Evolutionary conservation across 2,888 invertebrate species (phyloP).

Genomic region (Diaperis boleti): DNA sequence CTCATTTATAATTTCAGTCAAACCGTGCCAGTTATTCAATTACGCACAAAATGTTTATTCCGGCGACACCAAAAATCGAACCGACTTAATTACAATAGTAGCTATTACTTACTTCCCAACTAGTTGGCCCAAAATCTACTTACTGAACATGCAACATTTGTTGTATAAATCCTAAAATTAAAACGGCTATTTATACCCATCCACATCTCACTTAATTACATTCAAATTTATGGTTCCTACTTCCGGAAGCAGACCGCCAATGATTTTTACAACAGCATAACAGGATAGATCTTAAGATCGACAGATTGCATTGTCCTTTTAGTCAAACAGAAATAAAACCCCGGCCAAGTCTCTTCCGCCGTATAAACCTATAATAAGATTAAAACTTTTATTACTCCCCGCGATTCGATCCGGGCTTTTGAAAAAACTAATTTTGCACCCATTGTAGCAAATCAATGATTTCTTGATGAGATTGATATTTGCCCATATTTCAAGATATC

Average conservation of each 20-base stretch:
- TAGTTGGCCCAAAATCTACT: not conserved
- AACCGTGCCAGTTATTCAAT: too few relatives aligned
- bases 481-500: not conserved
- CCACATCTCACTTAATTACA: constrained; percentile 9
- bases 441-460: not conserved
- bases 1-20: constrained; percentile 3
- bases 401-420: not conserved
- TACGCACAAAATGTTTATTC: too few relatives aligned
- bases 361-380: constrained; percentile 1
- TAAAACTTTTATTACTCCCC: constrained; percentile 2
- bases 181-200: constrained; percentile 9
- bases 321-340: not conserved
- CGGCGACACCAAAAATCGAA: too few relatives aligned
- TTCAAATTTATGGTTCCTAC: constrained; percentile 14
- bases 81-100: not conserved
- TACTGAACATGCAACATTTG: constrained; percentile 4
- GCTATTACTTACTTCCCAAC: not conserved
- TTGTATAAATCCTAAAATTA: constrained; percentile 3
- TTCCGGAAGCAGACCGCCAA: constrained; percentile 12
- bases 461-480: not conserved
- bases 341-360: not conserved
- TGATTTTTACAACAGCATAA: constrained; percentile 3
- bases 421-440: not conserved
- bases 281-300: not conserved
- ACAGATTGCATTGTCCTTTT: not conserved